Percentiles rank a stretch among this genome's conserved stretches.
Evolutionary conservation across 2,888 invertebrate species (phyloP).

Genomic region (Ochropleura leucogaster): DNA sequence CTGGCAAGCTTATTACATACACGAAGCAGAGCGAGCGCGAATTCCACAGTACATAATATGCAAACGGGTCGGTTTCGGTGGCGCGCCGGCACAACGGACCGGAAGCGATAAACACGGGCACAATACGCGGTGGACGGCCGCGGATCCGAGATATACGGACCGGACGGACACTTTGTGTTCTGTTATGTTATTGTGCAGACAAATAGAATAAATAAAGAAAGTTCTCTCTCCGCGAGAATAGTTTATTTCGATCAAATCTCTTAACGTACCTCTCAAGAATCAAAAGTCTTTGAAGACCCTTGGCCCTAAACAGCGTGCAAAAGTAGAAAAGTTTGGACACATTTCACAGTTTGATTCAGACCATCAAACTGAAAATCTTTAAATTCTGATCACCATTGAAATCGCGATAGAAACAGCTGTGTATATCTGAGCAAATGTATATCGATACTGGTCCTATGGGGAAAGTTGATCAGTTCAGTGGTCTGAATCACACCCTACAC

Average conservation of each 20-base stretch:
- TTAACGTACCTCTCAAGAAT: background rate
- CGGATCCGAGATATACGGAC: constrained; percentile 50
- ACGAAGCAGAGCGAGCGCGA: constrained; percentile 7
- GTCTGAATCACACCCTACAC: no score
- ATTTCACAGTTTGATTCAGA: no score
- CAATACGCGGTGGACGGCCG: constrained; percentile 59
- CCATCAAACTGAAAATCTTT: no score
- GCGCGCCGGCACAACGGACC: constrained; percentile 60
- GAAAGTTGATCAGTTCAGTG: no score
- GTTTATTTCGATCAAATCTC: background rate
- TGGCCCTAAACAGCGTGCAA: no score
- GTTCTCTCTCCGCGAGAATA: background rate
- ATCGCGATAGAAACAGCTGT: no score
- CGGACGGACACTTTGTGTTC: constrained; percentile 54
- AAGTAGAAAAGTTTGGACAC: no score
- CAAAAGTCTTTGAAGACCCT: background rate
- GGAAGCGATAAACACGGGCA: constrained; percentile 59
- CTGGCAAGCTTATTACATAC: constrained; percentile 20
- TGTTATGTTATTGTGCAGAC: constrained; percentile 53
- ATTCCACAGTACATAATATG: constrained; percentile 44
- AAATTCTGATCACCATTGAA: no score
- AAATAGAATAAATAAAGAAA: constrained; percentile 35
- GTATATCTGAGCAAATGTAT: no score
- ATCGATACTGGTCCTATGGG: no score
- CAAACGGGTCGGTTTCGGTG: constrained; percentile 53